Percentiles rank a stretch among this genome's conserved stretches.
These are phyloP conservation scores for Macrobrachium rosenbergii DNA, from an alignment of 1,140 invertebrate genomes.

Conservation along the genomic window DNA sequence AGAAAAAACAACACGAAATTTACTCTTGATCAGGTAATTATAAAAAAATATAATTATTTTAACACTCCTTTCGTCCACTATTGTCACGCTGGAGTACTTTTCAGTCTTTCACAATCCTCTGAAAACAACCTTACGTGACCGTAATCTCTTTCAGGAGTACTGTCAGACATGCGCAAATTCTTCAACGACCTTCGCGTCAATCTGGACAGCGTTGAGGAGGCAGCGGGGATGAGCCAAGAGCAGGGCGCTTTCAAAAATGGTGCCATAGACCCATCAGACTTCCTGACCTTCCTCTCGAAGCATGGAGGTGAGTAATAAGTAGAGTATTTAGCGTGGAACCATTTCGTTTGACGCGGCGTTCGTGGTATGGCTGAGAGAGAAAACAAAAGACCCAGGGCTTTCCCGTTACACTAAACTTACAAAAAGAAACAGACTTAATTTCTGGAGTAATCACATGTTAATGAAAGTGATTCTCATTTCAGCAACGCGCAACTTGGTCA, in stretches of 20 bases:
- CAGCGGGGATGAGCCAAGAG: slow-evolving; percentile 32
- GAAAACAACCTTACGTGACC: too few species aligned
- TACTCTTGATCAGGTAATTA: too few species aligned
- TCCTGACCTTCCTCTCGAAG: slow-evolving; percentile 34
- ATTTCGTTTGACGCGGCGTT: neutral
- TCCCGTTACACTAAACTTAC: too few species aligned
- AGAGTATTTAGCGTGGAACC: neutral
- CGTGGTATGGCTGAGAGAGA: too few species aligned
- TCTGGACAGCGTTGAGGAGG: slow-evolving; percentile 51
- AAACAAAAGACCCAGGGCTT: neutral
- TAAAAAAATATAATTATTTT: too few species aligned
- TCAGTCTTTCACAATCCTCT: neutral
- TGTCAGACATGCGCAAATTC: slow-evolving; percentile 51
- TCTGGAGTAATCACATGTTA: too few species aligned
- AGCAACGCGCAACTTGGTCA: too few species aligned
- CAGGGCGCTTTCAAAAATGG: slow-evolving; percentile 6
- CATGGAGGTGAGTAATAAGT: slow-evolving; percentile 36
- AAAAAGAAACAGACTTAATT: too few species aligned
- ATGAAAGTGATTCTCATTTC: too few species aligned
- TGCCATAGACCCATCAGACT: neutral
- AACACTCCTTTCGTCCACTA: too few species aligned
- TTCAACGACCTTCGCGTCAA: slow-evolving; percentile 49
- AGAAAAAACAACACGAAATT: too few species aligned
- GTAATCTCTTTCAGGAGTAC: slow-evolving; percentile 18
- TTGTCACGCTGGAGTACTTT: too few species aligned